Evolutionary conservation across 2,797 vertebrate species (phyloP), one percentile per base, ranked within the genome.

Genomic region (Gymnoscopelus microlampas): DNA sequence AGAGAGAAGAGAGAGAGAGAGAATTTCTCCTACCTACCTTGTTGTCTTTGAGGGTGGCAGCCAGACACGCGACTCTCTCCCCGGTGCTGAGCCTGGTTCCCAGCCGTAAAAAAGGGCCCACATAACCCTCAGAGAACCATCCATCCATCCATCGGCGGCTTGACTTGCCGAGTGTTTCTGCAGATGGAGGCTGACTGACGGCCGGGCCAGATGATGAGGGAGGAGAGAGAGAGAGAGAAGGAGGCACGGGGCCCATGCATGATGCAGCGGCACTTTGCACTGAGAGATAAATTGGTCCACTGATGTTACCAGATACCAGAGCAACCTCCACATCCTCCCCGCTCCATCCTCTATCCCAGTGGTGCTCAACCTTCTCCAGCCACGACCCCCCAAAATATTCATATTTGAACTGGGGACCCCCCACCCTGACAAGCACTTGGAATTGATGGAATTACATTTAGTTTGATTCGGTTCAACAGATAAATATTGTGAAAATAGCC

Each of bases 131-230:
- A n/a, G 56, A 54, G 39, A 54, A 39, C 49, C 50, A 60, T 47
- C 56, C 49, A 63, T 56, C 32, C 73, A 67, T 56, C 32, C 73
- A 67, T 73, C 74, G 71, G 19, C 73, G 79, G 51, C 26, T 66
- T 39, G 68, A 61, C 10, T 5, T 19, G 26, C 6, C 9, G 56
- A 48, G 56, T 13, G 24, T 4, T 24, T 47, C 14, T 5, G 53
- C 35, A 58, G 66, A 1, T 59, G 0, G 56, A 75, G 81, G 80
- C 58, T 66, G 78, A 73, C 58, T 76, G 73, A 76, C 66, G 71
- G 60, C 60, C 68, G 74, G 53, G 44, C 19, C 68, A 10, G 65
- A 39, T 44, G n/a, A 23, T 24, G 15, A 23, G 61, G n/a, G 39
- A 44, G 9, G 39, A 44, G 39, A 44, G 39, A 8, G 39, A 7